These are phyloP conservation scores for Poecilia velifera DNA, from an alignment of 2,797 vertebrate species.

Conservation along the genomic window DNA sequence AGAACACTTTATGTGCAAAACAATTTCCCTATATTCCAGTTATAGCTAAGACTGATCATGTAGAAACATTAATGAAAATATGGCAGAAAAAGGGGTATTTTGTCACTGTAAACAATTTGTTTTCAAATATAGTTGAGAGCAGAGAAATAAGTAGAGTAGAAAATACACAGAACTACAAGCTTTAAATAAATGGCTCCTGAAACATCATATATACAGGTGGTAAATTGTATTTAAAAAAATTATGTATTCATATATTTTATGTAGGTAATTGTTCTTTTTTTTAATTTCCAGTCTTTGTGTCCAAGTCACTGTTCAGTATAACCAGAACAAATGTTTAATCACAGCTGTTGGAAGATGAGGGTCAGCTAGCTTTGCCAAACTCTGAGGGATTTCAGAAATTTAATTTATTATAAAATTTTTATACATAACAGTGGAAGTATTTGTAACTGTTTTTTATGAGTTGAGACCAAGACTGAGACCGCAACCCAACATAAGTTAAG, in stretches of 20 bases:
- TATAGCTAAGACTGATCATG: slow-evolving; percentile 31
- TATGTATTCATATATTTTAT: not conserved
- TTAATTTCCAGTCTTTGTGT: not conserved
- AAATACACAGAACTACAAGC: not conserved
- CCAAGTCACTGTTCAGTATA: not conserved
- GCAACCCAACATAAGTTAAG: not conserved
- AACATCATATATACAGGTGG: not conserved
- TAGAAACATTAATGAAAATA: slow-evolving; percentile 1
- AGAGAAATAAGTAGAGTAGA: not conserved
- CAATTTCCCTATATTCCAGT: slow-evolving; percentile 29
- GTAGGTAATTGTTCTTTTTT: not conserved
- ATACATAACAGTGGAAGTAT: not conserved
- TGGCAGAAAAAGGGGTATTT: not conserved
- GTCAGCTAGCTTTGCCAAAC: not conserved
- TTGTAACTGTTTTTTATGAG: not conserved
- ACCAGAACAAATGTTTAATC: not conserved
- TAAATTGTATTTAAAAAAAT: not conserved
- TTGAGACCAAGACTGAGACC: not conserved
- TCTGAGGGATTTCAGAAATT: not conserved
- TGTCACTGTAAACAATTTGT: not conserved
- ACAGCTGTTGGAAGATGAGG: not conserved
- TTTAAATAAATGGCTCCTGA: not conserved
- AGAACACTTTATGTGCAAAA: slow-evolving; percentile 18
- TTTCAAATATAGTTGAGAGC: not conserved
- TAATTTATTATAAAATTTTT: not conserved